Conservation (phyloP, 1,140 invertebrate species). For the Conus betulinus region DNA sequence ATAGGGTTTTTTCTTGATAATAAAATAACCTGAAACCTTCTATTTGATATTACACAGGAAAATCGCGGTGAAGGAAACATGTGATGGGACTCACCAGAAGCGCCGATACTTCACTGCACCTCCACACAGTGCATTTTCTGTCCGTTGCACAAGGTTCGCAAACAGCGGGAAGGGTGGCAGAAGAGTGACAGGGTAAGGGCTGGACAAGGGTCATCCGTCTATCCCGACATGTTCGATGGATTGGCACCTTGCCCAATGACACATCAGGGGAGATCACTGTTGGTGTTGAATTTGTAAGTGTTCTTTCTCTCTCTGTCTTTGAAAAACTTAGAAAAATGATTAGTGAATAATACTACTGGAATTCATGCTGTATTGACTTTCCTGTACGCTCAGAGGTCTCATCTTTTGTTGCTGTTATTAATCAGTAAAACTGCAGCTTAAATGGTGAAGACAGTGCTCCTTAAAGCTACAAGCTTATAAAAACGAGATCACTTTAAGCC, state of each 20-base stretch:
- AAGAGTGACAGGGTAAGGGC: slow-evolving; percentile 33
- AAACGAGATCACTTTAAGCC: no score
- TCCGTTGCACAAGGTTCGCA: slow-evolving; percentile 63
- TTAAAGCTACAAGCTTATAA: no score
- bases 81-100: slow-evolving; percentile 67
- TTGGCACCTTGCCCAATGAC: slow-evolving; percentile 77
- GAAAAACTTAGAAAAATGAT: no score
- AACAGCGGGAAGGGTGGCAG: slow-evolving; percentile 39
- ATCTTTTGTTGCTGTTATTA: no score
- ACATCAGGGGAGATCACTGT: slow-evolving; percentile 77
- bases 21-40: no score
- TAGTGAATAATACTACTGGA: no score
- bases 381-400: no score
- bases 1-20: no score
- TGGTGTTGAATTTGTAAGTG: slow-evolving; percentile 80
- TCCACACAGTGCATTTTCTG: slow-evolving; percentile 69
- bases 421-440: no score
- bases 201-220: slow-evolving; percentile 8
- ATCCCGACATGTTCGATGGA: slow-evolving; percentile 76
- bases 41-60: slow-evolving; percentile 24
- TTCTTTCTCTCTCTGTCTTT: slow-evolving; percentile 23
- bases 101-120: slow-evolving; percentile 64
- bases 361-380: no score
- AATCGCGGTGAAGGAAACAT: slow-evolving; percentile 61
- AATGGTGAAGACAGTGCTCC: no score